Evolutionary conservation across 2,113 vertebrate genomes (phyloP), one percentile per base, ranked within the genome.

Genomic region (Tapirus terrestris): DNA sequence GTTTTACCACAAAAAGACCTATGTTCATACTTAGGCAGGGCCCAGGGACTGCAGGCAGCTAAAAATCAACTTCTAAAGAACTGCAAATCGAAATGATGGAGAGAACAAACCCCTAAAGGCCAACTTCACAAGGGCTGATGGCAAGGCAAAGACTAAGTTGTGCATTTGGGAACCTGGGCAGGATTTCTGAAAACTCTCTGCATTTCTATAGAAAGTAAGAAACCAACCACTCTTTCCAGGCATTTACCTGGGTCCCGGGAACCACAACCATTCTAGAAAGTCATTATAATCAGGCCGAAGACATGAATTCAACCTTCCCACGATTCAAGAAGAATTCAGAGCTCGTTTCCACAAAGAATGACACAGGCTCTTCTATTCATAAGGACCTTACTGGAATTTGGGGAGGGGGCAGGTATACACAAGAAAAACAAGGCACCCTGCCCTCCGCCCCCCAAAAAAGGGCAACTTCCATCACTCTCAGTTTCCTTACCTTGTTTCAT

Each of bases 1-100:
- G 56, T 89, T 83, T 91, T n/a, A 67, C 13, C 51, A 94, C 23
- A 48, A 79, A 48, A 91, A 89, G 61, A 86, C 3, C 43, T 56
- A 58, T 45, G 29, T 82, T 96, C 84, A 60, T 33, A 27, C 6
- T 82, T 81, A 92, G 81, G 21, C 31, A 93, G 51, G 53, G 56
- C 6, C 23, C 39, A 95, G n/a, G 56, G 87, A 87, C 86, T 48
- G 56, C 17, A 73, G 31, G 39, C 75, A 93, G 89, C 33, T 83
- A 85, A 89, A 77, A 83, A 65, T 65, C 79, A 86, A 73, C 56
- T 96, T 96, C 39, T 65, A 61, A 39, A 95, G 48, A 61, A 93
- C 1, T 39, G 25, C n/a, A 88, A 51, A 88, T 56, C 48, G 76
- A 67, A 93, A 33, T 56, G 81, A 93, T 31, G 76, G 48, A 18